Conservation (phyloP, 2,888 invertebrate species). For the Chrysopilus asiliformis region DNA sequence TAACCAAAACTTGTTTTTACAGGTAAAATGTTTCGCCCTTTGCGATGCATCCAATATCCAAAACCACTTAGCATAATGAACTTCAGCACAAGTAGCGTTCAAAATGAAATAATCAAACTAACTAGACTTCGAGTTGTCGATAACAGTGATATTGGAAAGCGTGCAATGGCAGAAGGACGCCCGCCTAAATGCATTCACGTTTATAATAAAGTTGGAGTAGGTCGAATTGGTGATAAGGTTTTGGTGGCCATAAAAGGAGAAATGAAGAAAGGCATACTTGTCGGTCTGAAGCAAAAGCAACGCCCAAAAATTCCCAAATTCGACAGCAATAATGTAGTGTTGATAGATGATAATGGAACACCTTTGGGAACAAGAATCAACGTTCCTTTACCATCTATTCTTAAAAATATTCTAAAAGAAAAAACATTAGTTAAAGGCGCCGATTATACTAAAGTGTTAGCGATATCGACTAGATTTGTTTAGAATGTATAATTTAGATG, state of each 20-base stretch:
- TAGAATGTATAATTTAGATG: no score
- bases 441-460: conserved; percentile 83
- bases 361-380: conserved; percentile 92
- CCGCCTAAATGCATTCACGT: conserved; percentile 90
- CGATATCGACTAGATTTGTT: conserved; percentile 80
- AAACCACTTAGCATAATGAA: no score
- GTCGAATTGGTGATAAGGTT: conserved; percentile 66
- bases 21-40: no score
- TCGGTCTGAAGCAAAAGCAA: conserved; percentile 77
- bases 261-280: conserved; percentile 84
- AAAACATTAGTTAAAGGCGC: conserved; percentile 69
- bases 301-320: conserved; percentile 71
- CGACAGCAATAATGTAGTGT: conserved; percentile 90
- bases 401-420: conserved; percentile 71
- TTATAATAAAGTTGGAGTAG: conserved; percentile 63
- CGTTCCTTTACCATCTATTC: conserved; percentile 83
- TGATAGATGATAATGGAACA: conserved; percentile 88
- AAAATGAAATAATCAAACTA: conserved; percentile 56
- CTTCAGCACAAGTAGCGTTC: conserved; percentile 46
- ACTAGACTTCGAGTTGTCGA: conserved; percentile 85
- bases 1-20: no score
- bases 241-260: conserved; percentile 89
- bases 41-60: no score
- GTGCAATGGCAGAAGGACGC: conserved; percentile 88
- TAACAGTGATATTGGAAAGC: conserved; percentile 89